Conservation (phyloP, 1,140 invertebrate species). For the Brachionus rubens region DNA sequence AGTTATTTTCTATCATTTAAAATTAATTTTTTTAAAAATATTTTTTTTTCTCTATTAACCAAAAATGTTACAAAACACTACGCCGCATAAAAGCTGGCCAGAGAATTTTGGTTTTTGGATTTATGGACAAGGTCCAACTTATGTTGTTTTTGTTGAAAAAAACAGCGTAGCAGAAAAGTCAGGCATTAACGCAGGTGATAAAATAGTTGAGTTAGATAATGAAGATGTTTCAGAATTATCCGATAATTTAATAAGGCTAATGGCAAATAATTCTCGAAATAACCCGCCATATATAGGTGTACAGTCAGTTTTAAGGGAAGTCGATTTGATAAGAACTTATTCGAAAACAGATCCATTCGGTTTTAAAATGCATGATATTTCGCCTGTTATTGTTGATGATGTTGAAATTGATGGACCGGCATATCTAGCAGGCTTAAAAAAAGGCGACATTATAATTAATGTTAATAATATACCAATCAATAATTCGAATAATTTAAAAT, state of each 20-base stretch:
- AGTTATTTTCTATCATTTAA: too few species aligned
- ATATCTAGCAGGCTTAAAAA: background rate
- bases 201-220: constrained; percentile 56
- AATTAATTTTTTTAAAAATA: too few species aligned
- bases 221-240: constrained; percentile 56
- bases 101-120: constrained; percentile 58
- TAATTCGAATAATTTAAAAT: background rate
- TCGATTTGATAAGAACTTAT: background rate
- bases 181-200: constrained; percentile 56
- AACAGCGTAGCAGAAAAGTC: constrained; percentile 53
- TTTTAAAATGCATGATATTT: background rate
- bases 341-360: background rate
- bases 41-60: too few species aligned
- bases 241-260: constrained; percentile 49
- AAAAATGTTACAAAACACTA: too few species aligned
- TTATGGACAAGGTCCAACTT: constrained; percentile 55
- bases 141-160: constrained; percentile 55
- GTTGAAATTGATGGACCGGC: background rate
- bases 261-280: background rate
- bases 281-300: background rate
- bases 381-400: background rate
- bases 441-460: background rate
- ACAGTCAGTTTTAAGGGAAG: background rate
- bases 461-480: background rate
- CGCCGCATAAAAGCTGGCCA: constrained; percentile 52